A percentile compares a stretch with the other conserved stretches of the same genome.
Evolutionary conservation across 2,888 invertebrate species (phyloP).

Genomic region (Eremobia ochroleuca): DNA sequence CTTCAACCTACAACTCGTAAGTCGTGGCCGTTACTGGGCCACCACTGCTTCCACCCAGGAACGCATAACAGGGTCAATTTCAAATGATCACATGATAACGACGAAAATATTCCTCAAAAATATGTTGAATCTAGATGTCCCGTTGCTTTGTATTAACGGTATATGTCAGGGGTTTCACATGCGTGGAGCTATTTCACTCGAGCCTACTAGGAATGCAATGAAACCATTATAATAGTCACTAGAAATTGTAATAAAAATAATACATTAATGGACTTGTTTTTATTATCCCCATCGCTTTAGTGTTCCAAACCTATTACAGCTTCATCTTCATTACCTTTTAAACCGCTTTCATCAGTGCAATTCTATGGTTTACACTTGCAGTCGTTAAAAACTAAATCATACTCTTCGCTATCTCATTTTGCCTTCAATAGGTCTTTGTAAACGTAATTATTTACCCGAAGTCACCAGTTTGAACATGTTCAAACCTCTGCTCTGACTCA

Average conservation of each 20-base stretch:
- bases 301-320: background rate
- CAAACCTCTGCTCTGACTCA: conserved; percentile 53
- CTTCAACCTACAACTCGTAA: background rate
- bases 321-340: conserved; percentile 12
- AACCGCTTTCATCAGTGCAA: background rate
- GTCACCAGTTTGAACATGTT: conserved; percentile 54
- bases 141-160: conserved; percentile 28
- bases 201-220: conserved; percentile 1
- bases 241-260: background rate
- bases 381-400: conserved; percentile 45
- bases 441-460: conserved; percentile 25
- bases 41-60: background rate
- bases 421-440: conserved; percentile 4
- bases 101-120: conserved; percentile 5
- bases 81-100: background rate
- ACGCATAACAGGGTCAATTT: background rate
- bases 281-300: background rate
- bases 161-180: conserved; percentile 2
- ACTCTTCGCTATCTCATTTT: conserved; percentile 26
- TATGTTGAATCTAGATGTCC: conserved; percentile 16
- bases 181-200: conserved; percentile 20
- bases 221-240: background rate
- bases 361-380: background rate
- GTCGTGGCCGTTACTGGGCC: background rate
- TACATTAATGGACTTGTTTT: background rate